phyloP scores from a whole-genome alignment of 2,888 invertebrate genomes.

The Seira musarum region DNA sequence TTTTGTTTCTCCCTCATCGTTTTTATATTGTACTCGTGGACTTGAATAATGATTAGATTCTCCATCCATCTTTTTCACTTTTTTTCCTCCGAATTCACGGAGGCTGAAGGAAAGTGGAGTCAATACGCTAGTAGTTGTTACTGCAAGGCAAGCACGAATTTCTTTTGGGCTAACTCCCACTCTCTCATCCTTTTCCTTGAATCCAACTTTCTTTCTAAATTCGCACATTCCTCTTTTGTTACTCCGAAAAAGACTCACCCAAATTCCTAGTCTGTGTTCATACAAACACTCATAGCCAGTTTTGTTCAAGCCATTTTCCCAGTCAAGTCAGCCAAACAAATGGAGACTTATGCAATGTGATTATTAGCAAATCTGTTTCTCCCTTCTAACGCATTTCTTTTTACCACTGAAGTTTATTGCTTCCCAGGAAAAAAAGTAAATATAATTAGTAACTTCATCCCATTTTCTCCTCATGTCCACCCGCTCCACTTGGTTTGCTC shows the following conservation, averaged over 20 bases:
- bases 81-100: background rate
- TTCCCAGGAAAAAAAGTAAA: background rate
- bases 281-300: too few species aligned
- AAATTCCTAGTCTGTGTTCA: too few species aligned
- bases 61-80: constrained; percentile 9
- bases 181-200: background rate
- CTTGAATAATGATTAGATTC: constrained; percentile 53
- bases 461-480: background rate
- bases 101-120: background rate
- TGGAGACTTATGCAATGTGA: background rate
- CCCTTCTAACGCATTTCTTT: background rate
- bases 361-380: background rate
- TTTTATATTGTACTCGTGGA: constrained; percentile 31
- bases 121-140: background rate
- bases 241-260: too few species aligned
- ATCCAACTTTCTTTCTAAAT: too few species aligned
- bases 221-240: too few species aligned
- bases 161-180: background rate
- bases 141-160: background rate
- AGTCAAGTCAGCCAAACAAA: too few species aligned
- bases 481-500: too few species aligned
- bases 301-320: too few species aligned
- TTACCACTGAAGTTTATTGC: background rate
- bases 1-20: constrained; percentile 6
- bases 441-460: background rate